phyloP scores from a whole-genome alignment of 2,797 vertebrate genomes.

The Monodelphis domestica region DNA sequence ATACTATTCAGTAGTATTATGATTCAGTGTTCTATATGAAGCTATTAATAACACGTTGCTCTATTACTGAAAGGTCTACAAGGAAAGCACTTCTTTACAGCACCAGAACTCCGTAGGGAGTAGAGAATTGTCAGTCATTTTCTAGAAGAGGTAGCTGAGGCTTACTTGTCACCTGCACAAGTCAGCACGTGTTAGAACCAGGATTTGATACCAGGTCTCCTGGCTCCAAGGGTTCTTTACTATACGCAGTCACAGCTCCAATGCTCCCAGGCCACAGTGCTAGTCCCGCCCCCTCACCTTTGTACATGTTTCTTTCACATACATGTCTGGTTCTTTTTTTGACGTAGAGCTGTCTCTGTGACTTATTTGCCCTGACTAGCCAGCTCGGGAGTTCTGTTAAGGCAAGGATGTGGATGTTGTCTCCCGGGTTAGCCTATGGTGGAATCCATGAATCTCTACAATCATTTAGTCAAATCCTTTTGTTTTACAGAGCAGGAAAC shows the following conservation, averaged over 20 bases:
- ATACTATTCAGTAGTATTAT: not conserved
- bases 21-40: not conserved
- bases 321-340: not conserved
- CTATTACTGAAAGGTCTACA: not conserved
- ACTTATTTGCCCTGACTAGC: not conserved
- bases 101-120: not conserved
- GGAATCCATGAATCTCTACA: not conserved
- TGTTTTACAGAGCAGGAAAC: not conserved
- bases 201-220: not conserved
- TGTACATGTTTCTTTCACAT: not conserved
- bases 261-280: not conserved
- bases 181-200: not conserved
- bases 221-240: not conserved
- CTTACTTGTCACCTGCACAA: not conserved
- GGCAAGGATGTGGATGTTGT: not conserved
- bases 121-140: not conserved
- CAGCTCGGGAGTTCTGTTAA: not conserved
- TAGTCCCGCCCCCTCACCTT: not conserved
- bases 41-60: not conserved
- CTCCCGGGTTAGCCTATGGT: not conserved
- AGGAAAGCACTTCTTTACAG: not conserved
- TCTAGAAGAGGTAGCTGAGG: not conserved
- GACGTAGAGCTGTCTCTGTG: not conserved
- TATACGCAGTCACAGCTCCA: not conserved
- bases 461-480: not conserved